phyloP scores from a whole-genome alignment of 2,113 vertebrate species.

The Cephalophus harveyi region DNA sequence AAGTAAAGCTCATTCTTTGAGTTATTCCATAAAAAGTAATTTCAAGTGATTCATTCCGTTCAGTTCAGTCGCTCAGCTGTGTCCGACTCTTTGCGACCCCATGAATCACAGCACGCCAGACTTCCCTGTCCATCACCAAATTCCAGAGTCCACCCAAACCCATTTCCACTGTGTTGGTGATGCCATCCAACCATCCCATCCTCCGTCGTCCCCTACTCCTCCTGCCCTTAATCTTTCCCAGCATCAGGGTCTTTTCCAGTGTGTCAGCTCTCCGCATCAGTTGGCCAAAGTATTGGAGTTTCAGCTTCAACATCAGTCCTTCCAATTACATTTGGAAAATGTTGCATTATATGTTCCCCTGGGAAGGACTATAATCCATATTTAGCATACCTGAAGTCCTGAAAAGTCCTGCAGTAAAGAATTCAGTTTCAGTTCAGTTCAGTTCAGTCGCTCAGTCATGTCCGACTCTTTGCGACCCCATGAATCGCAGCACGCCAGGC shows the following conservation, averaged over 20 bases:
- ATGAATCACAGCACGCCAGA: not conserved
- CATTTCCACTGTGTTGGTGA: not conserved
- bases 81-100: not conserved
- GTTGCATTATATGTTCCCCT: not conserved
- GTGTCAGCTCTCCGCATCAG: too few relatives aligned
- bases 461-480: too few relatives aligned
- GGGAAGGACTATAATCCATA: not conserved
- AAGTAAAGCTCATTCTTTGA: not conserved
- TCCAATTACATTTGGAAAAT: not conserved
- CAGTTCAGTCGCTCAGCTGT: accelerated
- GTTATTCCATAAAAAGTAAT: not conserved
- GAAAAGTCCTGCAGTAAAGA: not conserved
- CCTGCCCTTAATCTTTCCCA: not conserved
- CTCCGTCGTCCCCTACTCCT: not conserved
- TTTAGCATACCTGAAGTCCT: not conserved
- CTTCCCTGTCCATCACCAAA: not conserved
- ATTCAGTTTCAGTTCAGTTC: too few relatives aligned
- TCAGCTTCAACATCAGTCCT: too few relatives aligned
- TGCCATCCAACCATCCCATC: not conserved
- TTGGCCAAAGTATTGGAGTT: too few relatives aligned
- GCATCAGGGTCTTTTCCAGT: not conserved
- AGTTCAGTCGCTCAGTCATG: too few relatives aligned
- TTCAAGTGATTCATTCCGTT: not conserved
- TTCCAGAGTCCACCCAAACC: not conserved
- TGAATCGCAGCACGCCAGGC: too few relatives aligned